A percentile compares a stretch with the other conserved stretches of the same genome.
These are phyloP conservation scores for Sitodiplosis mosellana DNA, from an alignment of 1,140 invertebrate species.

Conservation along the genomic window DNA sequence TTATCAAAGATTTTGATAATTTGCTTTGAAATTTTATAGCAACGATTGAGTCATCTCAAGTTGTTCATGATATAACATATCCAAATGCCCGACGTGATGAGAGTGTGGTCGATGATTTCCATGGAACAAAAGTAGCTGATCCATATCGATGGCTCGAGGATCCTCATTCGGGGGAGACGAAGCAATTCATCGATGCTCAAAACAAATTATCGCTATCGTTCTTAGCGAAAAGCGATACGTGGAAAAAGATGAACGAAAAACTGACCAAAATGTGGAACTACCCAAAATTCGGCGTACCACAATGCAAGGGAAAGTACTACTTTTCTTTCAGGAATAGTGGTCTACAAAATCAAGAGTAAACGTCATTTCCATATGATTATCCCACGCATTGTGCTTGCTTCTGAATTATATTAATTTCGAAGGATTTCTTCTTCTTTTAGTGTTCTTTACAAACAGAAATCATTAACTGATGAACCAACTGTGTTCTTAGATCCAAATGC, in stretches of 20 bases:
- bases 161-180: conserved; percentile 80
- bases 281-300: conserved; percentile 83
- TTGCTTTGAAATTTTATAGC: no score
- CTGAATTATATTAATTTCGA: not conserved
- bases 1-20: no score
- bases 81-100: conserved; percentile 62
- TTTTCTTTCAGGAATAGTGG: conserved; percentile 90
- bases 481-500: conserved; percentile 94
- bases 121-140: conserved; percentile 71
- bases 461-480: conserved; percentile 52
- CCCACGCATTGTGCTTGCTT: no score
- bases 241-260: conserved; percentile 49
- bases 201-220: conserved; percentile 81
- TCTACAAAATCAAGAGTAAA: conserved; percentile 85
- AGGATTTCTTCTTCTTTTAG: conserved; percentile 29
- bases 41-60: no score
- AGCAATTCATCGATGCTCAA: conserved; percentile 78
- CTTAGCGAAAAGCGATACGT: conserved; percentile 47
- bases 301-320: conserved; percentile 64
- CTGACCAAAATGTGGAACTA: conserved; percentile 90
- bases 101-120: conserved; percentile 56
- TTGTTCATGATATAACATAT: conserved; percentile 28
- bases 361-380: no score
- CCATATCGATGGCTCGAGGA: conserved; percentile 96
- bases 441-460: conserved; percentile 82